These are phyloP conservation scores for Andrena bucephala DNA, from an alignment of 2,888 invertebrate genomes.

Conservation along the genomic window DNA sequence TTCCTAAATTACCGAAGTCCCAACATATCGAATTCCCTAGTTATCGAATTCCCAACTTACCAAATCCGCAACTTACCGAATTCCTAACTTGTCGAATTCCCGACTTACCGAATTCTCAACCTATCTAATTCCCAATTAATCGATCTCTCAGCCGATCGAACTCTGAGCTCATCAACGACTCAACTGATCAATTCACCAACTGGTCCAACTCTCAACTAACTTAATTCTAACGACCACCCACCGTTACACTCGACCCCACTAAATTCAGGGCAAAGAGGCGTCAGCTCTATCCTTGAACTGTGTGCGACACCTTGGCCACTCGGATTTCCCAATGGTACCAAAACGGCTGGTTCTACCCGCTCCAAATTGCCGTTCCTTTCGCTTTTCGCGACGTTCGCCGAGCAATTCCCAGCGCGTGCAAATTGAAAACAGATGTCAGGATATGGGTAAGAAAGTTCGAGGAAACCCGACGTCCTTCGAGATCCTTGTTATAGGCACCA, in stretches of 20 bases:
- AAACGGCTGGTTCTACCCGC: not conserved
- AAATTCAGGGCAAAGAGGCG: constrained; percentile 65
- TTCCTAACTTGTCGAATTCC: no score
- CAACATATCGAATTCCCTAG: no score
- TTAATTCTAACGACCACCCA: constrained; percentile 43
- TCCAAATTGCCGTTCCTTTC: not conserved
- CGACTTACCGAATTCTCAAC: no score
- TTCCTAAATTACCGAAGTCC: no score
- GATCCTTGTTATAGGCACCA: constrained; percentile 43
- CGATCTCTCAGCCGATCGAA: no score
- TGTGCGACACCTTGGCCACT: constrained; percentile 9
- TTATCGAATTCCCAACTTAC: no score
- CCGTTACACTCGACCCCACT: constrained; percentile 22
- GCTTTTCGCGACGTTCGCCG: not conserved
- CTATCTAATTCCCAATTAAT: no score
- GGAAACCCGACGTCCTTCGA: constrained; percentile 52
- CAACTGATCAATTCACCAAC: no score
- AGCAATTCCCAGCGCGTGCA: not conserved
- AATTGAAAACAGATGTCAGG: constrained; percentile 32
- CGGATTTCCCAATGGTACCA: constrained; percentile 23
- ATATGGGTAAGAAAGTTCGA: constrained; percentile 37
- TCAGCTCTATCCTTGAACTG: constrained; percentile 67
- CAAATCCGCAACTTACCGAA: no score
- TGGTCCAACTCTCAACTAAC: no score
- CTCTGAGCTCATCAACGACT: no score